Conservation (phyloP, 92 coral and sea anemone species). For the Umimayanthus chanpuru region DNA sequence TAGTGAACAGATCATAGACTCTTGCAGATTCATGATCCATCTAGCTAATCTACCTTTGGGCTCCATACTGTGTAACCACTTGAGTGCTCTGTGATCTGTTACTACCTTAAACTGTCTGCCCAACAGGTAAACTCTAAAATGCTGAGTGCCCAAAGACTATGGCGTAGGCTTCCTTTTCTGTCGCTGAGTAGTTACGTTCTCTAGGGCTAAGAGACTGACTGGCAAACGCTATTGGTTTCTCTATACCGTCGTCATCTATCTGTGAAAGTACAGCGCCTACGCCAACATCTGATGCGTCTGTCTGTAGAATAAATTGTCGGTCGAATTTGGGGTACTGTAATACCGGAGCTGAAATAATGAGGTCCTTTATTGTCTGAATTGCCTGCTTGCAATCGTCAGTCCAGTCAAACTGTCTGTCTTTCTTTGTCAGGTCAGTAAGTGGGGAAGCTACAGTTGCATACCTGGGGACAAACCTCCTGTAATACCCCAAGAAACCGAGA, state of each 20-base stretch:
- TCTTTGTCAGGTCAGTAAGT: too few relatives aligned
- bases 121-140: too few relatives aligned
- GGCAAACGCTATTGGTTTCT: slow-evolving; percentile 37
- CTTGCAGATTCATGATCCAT: slow-evolving; percentile 55
- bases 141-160: slow-evolving; percentile 9
- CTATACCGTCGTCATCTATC: slow-evolving; percentile 48
- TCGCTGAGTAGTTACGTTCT: neutral
- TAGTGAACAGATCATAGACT: slow-evolving; percentile 44
- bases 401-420: too few relatives aligned
- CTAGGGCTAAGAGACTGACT: slow-evolving; percentile 27
- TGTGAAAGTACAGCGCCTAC: slow-evolving; percentile 45
- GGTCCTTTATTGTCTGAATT: too few relatives aligned
- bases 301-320: neutral
- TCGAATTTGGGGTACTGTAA: neutral
- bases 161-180: neutral
- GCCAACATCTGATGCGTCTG: slow-evolving; percentile 30
- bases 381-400: too few relatives aligned
- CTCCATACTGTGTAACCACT: too few relatives aligned
- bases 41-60: too few relatives aligned
- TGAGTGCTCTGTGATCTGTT: slow-evolving; percentile 6
- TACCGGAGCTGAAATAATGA: too few relatives aligned
- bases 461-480: too few relatives aligned
- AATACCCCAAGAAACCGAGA: too few relatives aligned
- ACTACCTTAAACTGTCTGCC: slow-evolving; percentile 21
- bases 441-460: too few relatives aligned